These are phyloP conservation scores for Falcunculus frontatus DNA, from an alignment of 2,113 vertebrate genomes.

Conservation along the genomic window DNA sequence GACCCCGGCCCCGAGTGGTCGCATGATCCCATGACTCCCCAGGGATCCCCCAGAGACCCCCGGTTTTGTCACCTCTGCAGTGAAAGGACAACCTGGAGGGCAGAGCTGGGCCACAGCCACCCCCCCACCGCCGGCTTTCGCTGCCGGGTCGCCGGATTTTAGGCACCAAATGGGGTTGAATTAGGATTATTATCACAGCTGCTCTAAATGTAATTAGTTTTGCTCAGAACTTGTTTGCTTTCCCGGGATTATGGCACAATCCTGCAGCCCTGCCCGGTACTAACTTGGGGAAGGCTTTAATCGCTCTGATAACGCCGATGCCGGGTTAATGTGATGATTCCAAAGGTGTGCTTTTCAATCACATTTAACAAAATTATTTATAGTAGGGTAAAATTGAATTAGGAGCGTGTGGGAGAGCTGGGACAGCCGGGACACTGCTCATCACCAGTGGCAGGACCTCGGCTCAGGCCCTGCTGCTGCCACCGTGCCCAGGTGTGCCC, in stretches of 20 bases:
- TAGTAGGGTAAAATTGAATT: constrained; percentile 52
- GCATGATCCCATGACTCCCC: accelerated
- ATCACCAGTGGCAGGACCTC: background rate
- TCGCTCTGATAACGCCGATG: constrained; percentile 25
- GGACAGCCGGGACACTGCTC: background rate
- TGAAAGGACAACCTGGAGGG: background rate
- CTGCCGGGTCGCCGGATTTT: background rate
- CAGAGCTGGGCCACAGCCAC: background rate
- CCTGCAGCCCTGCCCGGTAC: background rate
- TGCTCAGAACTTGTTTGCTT: constrained; percentile 42
- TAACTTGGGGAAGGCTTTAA: constrained; percentile 45
- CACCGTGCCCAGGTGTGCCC: background rate
- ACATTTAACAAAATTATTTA: constrained; percentile 63
- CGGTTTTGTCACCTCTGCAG: background rate
- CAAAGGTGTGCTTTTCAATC: constrained; percentile 63
- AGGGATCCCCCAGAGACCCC: accelerated
- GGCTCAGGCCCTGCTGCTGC: background rate
- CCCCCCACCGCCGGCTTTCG: background rate
- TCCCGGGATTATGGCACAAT: constrained; percentile 32
- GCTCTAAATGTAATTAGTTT: constrained; percentile 67
- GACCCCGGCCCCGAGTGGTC: accelerated
- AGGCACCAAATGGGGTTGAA: constrained; percentile 47
- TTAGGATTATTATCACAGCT: constrained; percentile 70
- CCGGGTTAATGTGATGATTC: constrained; percentile 57
- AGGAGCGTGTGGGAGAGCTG: constrained; percentile 4